Evolutionary conservation across 2,113 vertebrate species (phyloP).

Genomic region (Cyanoliseus patagonus): DNA sequence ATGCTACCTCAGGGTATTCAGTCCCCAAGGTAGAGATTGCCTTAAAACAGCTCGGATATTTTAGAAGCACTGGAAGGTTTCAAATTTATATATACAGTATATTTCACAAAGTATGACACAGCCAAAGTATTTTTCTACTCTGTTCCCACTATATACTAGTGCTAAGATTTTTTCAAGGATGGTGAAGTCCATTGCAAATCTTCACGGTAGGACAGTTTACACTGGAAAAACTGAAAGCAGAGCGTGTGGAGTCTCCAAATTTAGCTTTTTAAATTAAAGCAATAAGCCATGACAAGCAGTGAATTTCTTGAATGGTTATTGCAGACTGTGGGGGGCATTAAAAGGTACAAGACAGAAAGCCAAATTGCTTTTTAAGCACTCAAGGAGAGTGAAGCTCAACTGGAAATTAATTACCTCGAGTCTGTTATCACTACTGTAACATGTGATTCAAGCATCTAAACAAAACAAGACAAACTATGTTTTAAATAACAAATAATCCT

Average conservation of each 20-base stretch:
- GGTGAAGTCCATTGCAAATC: not conserved
- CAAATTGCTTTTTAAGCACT: constrained; percentile 27
- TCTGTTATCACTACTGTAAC: not conserved
- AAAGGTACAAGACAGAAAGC: constrained; percentile 33
- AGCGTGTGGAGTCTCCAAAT: constrained; percentile 20
- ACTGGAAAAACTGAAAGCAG: not conserved
- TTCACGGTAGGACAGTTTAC: not conserved
- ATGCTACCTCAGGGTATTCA: not conserved
- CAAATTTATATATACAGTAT: not conserved
- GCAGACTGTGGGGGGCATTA: not conserved
- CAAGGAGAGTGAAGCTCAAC: not conserved
- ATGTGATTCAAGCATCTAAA: not conserved
- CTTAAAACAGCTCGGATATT: not conserved
- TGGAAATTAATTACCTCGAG: not conserved
- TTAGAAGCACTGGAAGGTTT: not conserved
- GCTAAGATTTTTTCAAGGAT: not conserved
- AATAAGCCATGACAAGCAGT: not conserved
- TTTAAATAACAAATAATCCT: not conserved
- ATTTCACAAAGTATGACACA: constrained; percentile 3
- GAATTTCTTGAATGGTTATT: constrained; percentile 6
- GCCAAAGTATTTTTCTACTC: not conserved
- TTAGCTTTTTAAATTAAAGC: constrained; percentile 41
- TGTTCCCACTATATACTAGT: not conserved
- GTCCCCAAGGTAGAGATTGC: not conserved
- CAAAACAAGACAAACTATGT: not conserved